Percentiles rank a stretch among this genome's conserved stretches.
Conservation (phyloP, 2,888 invertebrate genomes). For the Colletes collaris region DNA sequence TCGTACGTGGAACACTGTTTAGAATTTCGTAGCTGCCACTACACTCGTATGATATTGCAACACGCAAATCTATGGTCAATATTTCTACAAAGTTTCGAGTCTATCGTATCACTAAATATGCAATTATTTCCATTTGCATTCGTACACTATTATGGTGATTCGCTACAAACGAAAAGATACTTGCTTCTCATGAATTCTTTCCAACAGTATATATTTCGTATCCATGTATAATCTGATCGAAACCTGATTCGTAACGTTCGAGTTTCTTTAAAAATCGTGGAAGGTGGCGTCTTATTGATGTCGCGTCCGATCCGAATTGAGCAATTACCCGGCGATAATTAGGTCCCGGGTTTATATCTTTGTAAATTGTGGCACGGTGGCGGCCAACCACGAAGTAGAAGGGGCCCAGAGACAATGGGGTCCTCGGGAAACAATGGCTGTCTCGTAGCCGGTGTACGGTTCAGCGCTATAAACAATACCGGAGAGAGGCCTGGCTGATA, state of each 20-base stretch:
- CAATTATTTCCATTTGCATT: too few species aligned
- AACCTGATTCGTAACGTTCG: background rate
- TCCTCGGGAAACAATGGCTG: slow-evolving; percentile 73
- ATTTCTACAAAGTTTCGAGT: too few species aligned
- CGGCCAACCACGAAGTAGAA: slow-evolving; percentile 38
- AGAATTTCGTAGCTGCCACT: too few species aligned
- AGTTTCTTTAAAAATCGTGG: slow-evolving; percentile 26
- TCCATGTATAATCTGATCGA: too few species aligned
- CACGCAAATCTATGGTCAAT: too few species aligned
- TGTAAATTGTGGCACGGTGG: slow-evolving; percentile 73
- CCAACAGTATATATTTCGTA: too few species aligned
- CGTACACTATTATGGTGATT: too few species aligned
- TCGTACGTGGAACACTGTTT: too few species aligned
- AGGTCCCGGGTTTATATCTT: slow-evolving; percentile 69
- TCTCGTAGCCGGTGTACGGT: slow-evolving; percentile 73
- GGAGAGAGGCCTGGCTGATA: slow-evolving; percentile 77
- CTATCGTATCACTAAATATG: too few species aligned
- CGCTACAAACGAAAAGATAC: too few species aligned
- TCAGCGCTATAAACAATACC: slow-evolving; percentile 78
- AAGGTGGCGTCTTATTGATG: slow-evolving; percentile 44
- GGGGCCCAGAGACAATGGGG: slow-evolving; percentile 73
- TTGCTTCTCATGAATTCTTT: too few species aligned
- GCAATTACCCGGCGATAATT: slow-evolving; percentile 77
- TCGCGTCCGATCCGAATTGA: slow-evolving; percentile 67
- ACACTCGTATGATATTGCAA: too few species aligned